A percentile compares a stretch with the other conserved stretches of the same genome.
These are phyloP conservation scores for Mantis religiosa DNA, from an alignment of 2,888 invertebrate genomes.

Conservation along the genomic window DNA sequence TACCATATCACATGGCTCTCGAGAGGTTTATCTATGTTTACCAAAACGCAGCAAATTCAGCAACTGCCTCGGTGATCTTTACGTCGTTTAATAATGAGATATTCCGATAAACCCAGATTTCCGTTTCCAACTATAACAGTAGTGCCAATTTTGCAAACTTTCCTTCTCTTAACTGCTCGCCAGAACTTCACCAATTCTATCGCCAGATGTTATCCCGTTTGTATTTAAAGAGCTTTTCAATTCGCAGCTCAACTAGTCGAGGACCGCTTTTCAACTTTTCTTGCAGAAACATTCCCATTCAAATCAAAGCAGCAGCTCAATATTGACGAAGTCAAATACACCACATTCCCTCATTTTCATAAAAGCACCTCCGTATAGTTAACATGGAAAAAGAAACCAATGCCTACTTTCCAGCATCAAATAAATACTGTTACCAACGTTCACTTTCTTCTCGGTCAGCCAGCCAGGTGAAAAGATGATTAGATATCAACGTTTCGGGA, in stretches of 20 bases:
- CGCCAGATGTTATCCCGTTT: background rate
- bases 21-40: no score
- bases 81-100: no score
- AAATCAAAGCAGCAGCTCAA: background rate
- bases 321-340: background rate
- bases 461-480: no score
- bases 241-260: background rate
- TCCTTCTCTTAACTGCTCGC: background rate
- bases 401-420: no score
- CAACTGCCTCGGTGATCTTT: no score
- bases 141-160: background rate
- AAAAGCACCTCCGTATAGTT: background rate
- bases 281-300: background rate
- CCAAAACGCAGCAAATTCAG: no score
- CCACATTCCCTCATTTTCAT: background rate
- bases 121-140: background rate
- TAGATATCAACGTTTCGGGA: no score
- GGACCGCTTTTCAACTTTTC: background rate
- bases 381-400: no score
- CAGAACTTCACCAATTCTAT: background rate
- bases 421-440: no score
- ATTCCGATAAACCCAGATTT: background rate
- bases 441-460: no score
- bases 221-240: background rate
- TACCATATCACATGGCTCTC: no score